These are phyloP conservation scores for Agrotis ipsilon DNA, from an alignment of 2,888 invertebrate species.

Conservation along the genomic window DNA sequence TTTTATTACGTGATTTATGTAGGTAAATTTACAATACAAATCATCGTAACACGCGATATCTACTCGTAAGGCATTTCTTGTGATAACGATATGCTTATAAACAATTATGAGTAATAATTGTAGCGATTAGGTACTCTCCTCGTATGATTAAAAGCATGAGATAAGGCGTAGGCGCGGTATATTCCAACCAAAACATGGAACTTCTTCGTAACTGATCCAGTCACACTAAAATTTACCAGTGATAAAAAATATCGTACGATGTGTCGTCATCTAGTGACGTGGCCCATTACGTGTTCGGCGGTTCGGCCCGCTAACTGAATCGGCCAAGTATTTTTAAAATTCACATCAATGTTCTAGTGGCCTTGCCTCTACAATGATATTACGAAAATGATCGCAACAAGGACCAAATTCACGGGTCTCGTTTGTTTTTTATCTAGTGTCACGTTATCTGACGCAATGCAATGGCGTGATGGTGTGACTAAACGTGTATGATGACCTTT, in stretches of 20 bases:
- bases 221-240: conserved; percentile 64
- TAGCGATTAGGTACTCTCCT: conserved; percentile 25
- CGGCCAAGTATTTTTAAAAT: conserved; percentile 67
- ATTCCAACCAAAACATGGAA: conserved; percentile 59
- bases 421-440: conserved; percentile 38
- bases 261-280: conserved; percentile 82
- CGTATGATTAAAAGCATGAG: conserved; percentile 38
- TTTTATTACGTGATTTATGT: conserved; percentile 54
- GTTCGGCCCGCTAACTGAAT: conserved; percentile 54
- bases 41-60: conserved; percentile 43
- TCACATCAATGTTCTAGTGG: conserved; percentile 58
- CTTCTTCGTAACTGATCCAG: conserved; percentile 66
- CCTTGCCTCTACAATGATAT: conserved; percentile 59
- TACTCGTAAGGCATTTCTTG: conserved; percentile 46
- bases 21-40: conserved; percentile 49
- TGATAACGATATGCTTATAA: conserved; percentile 60
- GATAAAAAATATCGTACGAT: conserved; percentile 84
- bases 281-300: conserved; percentile 70
- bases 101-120: conserved; percentile 62
- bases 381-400: conserved; percentile 56
- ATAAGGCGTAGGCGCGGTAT: conserved; percentile 59
- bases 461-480: conserved; percentile 40
- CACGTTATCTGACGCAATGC: conserved; percentile 58
- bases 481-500: conserved; percentile 18
- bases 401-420: conserved; percentile 39